These are phyloP conservation scores for Pogonophryne albipinna DNA, from an alignment of 2,797 vertebrate species.

Conservation along the genomic window DNA sequence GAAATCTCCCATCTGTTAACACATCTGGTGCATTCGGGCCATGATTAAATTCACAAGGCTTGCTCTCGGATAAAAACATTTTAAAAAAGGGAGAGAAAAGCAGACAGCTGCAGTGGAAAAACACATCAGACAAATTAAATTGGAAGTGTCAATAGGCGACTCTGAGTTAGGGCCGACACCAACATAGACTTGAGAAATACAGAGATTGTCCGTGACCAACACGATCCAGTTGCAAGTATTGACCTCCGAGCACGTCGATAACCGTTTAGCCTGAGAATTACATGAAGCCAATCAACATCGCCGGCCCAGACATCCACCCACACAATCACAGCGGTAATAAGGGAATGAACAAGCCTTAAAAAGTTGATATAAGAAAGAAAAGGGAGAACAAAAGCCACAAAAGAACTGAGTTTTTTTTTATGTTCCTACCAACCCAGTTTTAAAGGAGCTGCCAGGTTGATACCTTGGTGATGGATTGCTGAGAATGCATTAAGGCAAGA, in stretches of 20 bases:
- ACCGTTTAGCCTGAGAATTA: constrained; percentile 61
- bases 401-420: neutral
- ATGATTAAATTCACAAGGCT: constrained; percentile 20
- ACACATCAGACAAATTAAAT: neutral
- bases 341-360: constrained; percentile 14
- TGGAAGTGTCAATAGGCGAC: neutral
- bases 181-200: constrained; percentile 25
- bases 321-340: constrained; percentile 1
- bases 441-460: constrained; percentile 14
- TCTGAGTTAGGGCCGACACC: neutral
- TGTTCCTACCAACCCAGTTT: constrained; percentile 1
- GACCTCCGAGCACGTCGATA: constrained; percentile 59
- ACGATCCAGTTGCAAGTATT: constrained; percentile 48
- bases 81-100: neutral
- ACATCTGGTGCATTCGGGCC: constrained; percentile 39
- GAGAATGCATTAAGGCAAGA: constrained; percentile 51
- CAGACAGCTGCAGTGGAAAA: constrained; percentile 15
- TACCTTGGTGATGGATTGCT: constrained; percentile 36
- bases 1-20: constrained; percentile 42
- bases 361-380: neutral
- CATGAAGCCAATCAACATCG: constrained; percentile 44
- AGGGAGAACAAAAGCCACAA: neutral
- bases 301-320: constrained; percentile 35
- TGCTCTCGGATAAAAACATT: neutral
- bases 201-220: constrained; percentile 43